Conservation (phyloP, 2,797 vertebrate genomes). For the Semotilus atromaculatus region DNA sequence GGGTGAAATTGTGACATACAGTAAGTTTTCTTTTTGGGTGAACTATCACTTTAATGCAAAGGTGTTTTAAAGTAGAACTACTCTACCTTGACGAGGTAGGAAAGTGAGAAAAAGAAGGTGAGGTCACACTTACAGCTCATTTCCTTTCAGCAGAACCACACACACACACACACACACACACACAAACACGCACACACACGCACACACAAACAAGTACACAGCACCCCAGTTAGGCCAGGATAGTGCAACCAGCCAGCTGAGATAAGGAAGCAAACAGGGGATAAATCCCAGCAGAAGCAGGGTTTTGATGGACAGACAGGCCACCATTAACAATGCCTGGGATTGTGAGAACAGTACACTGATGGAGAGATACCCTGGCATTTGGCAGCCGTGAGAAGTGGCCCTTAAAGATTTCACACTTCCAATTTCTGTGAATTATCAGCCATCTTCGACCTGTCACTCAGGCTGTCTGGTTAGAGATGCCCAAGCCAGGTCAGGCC, state of each 20-base stretch:
- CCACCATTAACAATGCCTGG: constrained; percentile 93
- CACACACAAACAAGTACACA: constrained; percentile 32
- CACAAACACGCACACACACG: constrained; percentile 33
- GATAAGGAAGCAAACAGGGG: constrained; percentile 91
- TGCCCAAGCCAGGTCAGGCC: constrained; percentile 83
- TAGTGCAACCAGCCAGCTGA: constrained; percentile 73
- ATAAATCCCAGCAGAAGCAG: constrained; percentile 90
- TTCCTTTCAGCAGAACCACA: constrained; percentile 49
- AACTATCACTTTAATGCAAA: constrained; percentile 14
- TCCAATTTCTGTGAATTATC: constrained; percentile 99
- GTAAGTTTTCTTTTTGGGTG: not conserved
- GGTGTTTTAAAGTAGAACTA: constrained; percentile 27
- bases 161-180: constrained; percentile 30
- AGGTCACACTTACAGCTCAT: constrained; percentile 46
- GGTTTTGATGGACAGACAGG: constrained; percentile 94
- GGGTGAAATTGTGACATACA: no score
- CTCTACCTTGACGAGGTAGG: constrained; percentile 26
- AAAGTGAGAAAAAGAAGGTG: constrained; percentile 36
- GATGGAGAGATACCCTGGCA: constrained; percentile 98
- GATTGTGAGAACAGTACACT: constrained; percentile 91
- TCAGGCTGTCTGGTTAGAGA: constrained; percentile 90
- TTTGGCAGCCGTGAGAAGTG: constrained; percentile 93
- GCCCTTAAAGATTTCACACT: constrained; percentile 99
- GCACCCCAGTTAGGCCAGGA: constrained; percentile 52
- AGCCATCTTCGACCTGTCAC: constrained; percentile 94